Evolutionary conservation across 2,888 invertebrate genomes (phyloP), one percentile per base, ranked within the genome.

Genomic region (Macrophya alboannulata): DNA sequence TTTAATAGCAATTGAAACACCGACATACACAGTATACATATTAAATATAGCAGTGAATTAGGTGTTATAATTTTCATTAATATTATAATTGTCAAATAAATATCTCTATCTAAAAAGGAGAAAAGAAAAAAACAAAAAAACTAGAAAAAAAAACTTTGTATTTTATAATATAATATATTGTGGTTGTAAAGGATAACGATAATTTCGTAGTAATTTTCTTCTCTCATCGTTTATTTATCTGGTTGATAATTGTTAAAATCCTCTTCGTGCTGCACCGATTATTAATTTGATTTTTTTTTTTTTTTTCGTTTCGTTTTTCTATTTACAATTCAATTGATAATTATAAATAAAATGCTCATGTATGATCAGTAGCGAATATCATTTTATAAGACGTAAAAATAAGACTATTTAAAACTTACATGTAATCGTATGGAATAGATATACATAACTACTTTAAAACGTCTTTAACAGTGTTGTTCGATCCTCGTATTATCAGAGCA

Each of bases 131-230:
- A 37, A 40, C n/a, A 40, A 37, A 40, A n/a, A 37, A 37, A 40
- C n/a, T 17, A 37, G 17, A n/a, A 37, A 37, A 71, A 25, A 71
- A 21, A 77, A 37, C 15, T 76, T 21, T 76, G 48, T 76, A 74
- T 45, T 40, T 40, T 74, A 74, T 74, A 74, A 43, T 74, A 95
- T 95, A 95, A 95, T 95, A 95, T 95, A 96, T 95, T 96, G 96
- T 96, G 96, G 96, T 95, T 96, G 95, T 95, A 95, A 95, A 95
- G 95, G 87, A 87, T 87, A 86, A 45, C 45, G 48, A 25, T 62
- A 62, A 21, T 55, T n/a, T 62, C 21, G 12, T 62, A 62, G 9
- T 62, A 25, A 55, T 55, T 17, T n/a, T n/a, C n/a, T 72, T n/a
- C 37, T 17, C 9, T 40, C 71, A 72, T 40, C 40, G 40, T 62